Conservation (phyloP, 2,797 vertebrate species). For the Cynopterus sphinx region DNA sequence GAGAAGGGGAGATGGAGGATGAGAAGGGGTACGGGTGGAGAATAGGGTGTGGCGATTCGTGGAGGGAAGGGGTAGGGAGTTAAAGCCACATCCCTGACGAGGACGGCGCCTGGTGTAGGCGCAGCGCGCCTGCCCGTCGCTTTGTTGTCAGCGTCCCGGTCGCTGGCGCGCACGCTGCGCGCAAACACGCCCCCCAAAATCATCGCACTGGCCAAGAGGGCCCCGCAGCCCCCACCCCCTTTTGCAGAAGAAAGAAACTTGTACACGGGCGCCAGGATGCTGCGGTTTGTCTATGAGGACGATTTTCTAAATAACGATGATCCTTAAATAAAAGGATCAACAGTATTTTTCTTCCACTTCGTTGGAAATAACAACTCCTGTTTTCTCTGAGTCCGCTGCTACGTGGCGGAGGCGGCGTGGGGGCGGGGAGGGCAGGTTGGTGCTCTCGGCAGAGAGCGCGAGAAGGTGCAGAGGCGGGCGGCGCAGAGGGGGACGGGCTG, state of each 20-base stretch:
- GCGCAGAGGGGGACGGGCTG: not conserved
- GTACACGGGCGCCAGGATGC: not conserved
- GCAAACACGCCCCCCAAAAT: conserved; percentile 55
- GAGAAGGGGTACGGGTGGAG: not conserved
- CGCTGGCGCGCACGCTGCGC: not conserved
- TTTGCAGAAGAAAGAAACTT: conserved; percentile 58
- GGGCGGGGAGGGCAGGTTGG: not conserved
- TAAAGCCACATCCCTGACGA: not conserved
- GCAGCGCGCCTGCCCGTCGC: not conserved
- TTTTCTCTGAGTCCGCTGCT: not conserved
- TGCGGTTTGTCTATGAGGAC: not conserved
- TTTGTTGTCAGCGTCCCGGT: not conserved
- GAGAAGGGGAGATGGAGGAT: not conserved
- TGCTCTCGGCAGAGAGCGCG: not conserved
- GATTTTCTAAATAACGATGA: not conserved
- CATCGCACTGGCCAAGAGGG: not conserved
- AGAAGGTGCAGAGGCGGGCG: not conserved
- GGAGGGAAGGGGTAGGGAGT: not conserved
- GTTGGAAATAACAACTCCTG: not conserved
- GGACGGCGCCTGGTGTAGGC: not conserved
- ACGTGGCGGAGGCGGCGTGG: not conserved
- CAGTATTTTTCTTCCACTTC: not conserved
- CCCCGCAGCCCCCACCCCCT: not conserved
- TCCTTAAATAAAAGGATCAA: not conserved
- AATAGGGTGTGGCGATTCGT: not conserved